phyloP scores from a whole-genome alignment of 2,113 vertebrate species.

The Columbina picui region DNA sequence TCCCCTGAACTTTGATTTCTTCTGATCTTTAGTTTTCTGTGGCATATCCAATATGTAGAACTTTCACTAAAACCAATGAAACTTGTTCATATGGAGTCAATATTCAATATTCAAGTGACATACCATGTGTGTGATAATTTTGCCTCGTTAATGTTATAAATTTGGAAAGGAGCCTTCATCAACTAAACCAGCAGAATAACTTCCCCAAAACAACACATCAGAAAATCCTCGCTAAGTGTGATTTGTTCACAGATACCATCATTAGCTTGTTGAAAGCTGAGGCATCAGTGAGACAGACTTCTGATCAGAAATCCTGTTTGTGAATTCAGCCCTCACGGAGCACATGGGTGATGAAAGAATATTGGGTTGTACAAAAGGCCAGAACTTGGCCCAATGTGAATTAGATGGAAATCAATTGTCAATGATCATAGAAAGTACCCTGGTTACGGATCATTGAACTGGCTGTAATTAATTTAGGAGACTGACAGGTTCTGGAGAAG shows the following conservation, averaged over 20 bases:
- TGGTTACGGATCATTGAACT: constrained; percentile 25
- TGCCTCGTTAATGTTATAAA: neutral
- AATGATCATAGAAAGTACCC: neutral
- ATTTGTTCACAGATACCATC: neutral
- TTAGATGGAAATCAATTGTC: constrained; percentile 18
- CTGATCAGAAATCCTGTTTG: neutral
- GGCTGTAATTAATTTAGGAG: constrained; percentile 40
- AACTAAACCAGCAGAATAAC: neutral
- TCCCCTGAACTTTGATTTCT: neutral
- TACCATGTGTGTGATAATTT: neutral
- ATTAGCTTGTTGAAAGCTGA: neutral
- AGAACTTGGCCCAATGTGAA: neutral
- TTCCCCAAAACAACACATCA: fast-evolving
- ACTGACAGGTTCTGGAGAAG: neutral
- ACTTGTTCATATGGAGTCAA: neutral
- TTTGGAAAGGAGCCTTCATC: neutral
- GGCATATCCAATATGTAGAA: neutral
- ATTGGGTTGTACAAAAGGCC: neutral
- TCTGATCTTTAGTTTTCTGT: neutral
- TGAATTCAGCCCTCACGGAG: neutral
- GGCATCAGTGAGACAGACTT: neutral
- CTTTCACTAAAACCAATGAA: neutral
- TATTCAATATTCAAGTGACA: neutral
- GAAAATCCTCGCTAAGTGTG: neutral
- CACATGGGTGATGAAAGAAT: neutral